Percentiles rank a stretch among this genome's conserved stretches.
These are phyloP conservation scores for Apamea crenata DNA, from an alignment of 2,888 invertebrate genomes.

Conservation along the genomic window DNA sequence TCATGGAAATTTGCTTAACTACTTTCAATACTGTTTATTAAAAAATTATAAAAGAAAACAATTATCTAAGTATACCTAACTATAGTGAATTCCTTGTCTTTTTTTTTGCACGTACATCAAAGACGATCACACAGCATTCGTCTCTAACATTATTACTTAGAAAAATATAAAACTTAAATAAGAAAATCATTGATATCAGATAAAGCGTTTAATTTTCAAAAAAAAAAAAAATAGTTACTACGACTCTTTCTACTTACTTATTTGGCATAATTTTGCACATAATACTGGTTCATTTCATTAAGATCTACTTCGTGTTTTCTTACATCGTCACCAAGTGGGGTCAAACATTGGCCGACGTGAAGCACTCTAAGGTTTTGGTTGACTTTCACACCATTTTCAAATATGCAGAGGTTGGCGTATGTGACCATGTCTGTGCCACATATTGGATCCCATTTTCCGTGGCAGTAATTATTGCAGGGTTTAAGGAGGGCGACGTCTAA, in stretches of 20 bases:
- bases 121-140: not conserved
- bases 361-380: conserved; percentile 53
- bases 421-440: conserved; percentile 65
- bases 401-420: conserved; percentile 66
- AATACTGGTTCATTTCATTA: conserved; percentile 19
- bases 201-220: conserved; percentile 11
- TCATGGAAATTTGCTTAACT: not conserved
- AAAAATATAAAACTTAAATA: not conserved
- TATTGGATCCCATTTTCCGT: conserved; percentile 64
- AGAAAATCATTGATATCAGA: not conserved
- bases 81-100: not conserved
- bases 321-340: conserved; percentile 54
- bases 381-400: conserved; percentile 41
- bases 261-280: conserved; percentile 3
- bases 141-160: not conserved
- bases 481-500: conserved; percentile 62
- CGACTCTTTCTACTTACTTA: not conserved
- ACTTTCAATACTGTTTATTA: not conserved
- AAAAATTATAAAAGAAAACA: not conserved
- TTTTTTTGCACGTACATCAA: not conserved
- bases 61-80: conserved; percentile 2
- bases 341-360: conserved; percentile 63
- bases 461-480: conserved; percentile 60
- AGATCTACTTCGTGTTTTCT: conserved; percentile 16
- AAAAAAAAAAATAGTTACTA: too few relatives aligned